These are phyloP conservation scores for Empidonax traillii DNA, from an alignment of 2,113 vertebrate species.

Conservation along the genomic window DNA sequence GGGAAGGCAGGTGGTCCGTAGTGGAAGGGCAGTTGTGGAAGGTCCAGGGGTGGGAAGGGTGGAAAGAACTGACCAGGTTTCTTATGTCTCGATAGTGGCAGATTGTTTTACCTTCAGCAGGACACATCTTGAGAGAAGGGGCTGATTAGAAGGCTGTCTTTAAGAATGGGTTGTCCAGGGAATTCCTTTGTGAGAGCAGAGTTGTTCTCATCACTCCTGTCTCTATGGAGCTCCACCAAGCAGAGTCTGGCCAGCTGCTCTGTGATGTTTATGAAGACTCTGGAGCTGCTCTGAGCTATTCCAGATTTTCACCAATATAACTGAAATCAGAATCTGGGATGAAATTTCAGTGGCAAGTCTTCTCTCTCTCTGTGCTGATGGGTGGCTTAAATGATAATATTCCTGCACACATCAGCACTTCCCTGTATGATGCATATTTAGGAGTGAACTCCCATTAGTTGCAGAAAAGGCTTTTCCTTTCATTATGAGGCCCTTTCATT, in stretches of 20 bases:
- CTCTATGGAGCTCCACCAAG: not conserved
- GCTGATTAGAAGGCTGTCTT: not conserved
- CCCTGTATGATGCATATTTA: constrained; percentile 2
- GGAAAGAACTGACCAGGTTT: not conserved
- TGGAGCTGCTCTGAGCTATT: not conserved
- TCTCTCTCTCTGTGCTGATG: not conserved
- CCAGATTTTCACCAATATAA: not conserved
- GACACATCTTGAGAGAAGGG: not conserved
- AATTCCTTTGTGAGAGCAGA: not conserved
- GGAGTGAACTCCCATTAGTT: constrained; percentile 21
- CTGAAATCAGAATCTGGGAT: not conserved
- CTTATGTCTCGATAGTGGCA: not conserved
- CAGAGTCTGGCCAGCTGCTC: not conserved
- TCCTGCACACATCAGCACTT: constrained; percentile 29
- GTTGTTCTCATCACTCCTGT: not conserved
- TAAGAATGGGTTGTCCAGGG: not conserved
- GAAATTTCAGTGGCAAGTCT: not conserved
- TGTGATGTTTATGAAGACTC: not conserved
- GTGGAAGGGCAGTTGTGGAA: not conserved
- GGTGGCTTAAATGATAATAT: not conserved
- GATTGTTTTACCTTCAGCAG: not conserved
- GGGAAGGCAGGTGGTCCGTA: not conserved
- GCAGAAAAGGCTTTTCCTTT: constrained; percentile 33
- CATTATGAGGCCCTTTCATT: constrained; percentile 28
- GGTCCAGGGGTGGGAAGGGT: not conserved